Evolutionary conservation across 2,888 invertebrate species (phyloP).

Genomic region (Pheosia gnoma): DNA sequence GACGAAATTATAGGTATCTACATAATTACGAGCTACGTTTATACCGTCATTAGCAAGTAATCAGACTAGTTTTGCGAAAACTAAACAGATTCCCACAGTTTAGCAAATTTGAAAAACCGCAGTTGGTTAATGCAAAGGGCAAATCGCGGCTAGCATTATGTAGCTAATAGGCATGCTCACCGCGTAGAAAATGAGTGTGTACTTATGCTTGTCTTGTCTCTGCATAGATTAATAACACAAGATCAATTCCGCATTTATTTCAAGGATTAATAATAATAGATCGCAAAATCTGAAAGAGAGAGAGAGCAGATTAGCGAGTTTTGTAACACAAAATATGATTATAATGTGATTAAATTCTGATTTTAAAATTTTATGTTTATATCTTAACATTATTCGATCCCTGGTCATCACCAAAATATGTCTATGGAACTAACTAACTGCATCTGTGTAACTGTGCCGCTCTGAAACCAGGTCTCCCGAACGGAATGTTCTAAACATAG

Average conservation of each 20-base stretch:
- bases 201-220: constrained; percentile 21
- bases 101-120: constrained; percentile 66
- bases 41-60: constrained; percentile 5
- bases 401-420: too few relatives aligned
- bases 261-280: too few relatives aligned
- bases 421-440: too few relatives aligned
- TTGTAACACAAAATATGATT: too few relatives aligned
- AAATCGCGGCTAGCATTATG: constrained; percentile 50
- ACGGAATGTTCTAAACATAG: too few relatives aligned
- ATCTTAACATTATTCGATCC: too few relatives aligned
- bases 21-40: not conserved
- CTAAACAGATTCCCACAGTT: constrained; percentile 60
- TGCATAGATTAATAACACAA: not conserved
- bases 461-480: too few relatives aligned
- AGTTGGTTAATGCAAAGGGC: constrained; percentile 46
- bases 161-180: constrained; percentile 53
- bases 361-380: too few relatives aligned
- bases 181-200: constrained; percentile 48
- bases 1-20: not conserved
- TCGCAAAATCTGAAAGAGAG: too few relatives aligned
- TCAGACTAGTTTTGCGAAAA: constrained; percentile 28
- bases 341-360: too few relatives aligned
- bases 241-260: not conserved
- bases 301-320: too few relatives aligned
- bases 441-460: too few relatives aligned